Conservation (phyloP, 2,888 invertebrate genomes). For the Papilio gigon region DNA sequence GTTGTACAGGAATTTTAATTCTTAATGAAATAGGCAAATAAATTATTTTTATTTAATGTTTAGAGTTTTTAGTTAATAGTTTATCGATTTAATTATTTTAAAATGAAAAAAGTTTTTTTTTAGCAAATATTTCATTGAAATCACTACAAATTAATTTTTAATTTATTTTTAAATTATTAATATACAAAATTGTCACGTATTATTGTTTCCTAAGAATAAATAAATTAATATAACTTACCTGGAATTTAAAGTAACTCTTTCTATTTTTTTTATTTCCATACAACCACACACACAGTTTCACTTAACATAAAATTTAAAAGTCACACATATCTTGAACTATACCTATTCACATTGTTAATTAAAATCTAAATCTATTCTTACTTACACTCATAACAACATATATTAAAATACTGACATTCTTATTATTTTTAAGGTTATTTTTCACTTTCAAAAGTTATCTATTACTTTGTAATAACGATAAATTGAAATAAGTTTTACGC, state of each 20-base stretch:
- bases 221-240: conserved; percentile 26
- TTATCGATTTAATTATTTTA: no score
- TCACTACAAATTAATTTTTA: no score
- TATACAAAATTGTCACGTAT: no score
- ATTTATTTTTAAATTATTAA: background rate
- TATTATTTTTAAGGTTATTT: conserved; percentile 46
- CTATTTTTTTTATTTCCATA: conserved; percentile 6
- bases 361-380: background rate
- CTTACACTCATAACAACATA: background rate
- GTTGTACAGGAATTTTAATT: no score
- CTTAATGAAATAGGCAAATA: no score
- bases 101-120: no score
- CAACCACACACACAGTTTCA: conserved; percentile 26
- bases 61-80: no score
- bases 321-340: conserved; percentile 18
- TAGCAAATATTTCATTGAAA: no score
- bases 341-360: background rate
- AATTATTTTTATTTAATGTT: no score
- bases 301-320: conserved; percentile 18
- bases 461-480: conserved; percentile 44
- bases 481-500: conserved; percentile 65
- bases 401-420: background rate
- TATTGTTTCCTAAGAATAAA: no score
- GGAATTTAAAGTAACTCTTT: conserved; percentile 6
- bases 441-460: conserved; percentile 38